phyloP scores from a whole-genome alignment of 2,888 invertebrate genomes.

The Cephalotes varians region DNA sequence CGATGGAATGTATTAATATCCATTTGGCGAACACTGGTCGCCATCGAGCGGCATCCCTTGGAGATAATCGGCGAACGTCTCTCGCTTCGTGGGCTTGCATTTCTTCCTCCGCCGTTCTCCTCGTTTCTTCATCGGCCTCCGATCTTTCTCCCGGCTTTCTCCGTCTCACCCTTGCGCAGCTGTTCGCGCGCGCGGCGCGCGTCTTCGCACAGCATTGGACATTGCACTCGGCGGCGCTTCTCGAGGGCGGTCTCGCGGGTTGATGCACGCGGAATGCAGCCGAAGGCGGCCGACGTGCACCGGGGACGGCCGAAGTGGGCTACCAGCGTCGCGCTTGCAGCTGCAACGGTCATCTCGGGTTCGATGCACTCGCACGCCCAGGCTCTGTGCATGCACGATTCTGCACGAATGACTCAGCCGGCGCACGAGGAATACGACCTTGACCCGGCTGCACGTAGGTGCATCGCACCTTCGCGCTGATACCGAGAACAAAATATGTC shows the following conservation, averaged over 20 bases:
- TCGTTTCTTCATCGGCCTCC: conserved; percentile 33
- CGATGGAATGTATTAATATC: neutral
- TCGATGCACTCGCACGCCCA: conserved; percentile 82
- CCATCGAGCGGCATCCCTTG: conserved; percentile 38
- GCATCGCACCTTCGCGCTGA: conserved; percentile 80
- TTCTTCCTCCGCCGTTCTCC: conserved; percentile 30
- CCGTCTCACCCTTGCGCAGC: conserved; percentile 67
- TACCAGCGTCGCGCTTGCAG: conserved; percentile 71
- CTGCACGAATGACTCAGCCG: conserved; percentile 83
- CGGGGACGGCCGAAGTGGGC: conserved; percentile 69
- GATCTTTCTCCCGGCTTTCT: conserved; percentile 45
- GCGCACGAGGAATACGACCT: conserved; percentile 82
- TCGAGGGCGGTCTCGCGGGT: conserved; percentile 81
- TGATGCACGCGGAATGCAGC: conserved; percentile 83
- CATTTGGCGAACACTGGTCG: neutral
- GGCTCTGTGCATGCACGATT: conserved; percentile 77
- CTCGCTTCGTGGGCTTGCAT: conserved; percentile 30
- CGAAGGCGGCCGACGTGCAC: conserved; percentile 73
- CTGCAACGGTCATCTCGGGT: conserved; percentile 84
- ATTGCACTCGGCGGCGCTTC: conserved; percentile 82
- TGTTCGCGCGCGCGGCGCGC: conserved; percentile 69
- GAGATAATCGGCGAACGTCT: conserved; percentile 28
- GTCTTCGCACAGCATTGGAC: conserved; percentile 75
- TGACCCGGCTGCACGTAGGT: conserved; percentile 84
- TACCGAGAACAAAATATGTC: conserved; percentile 36